phyloP scores from a whole-genome alignment of 2,113 vertebrate genomes.

The Dermatemys mawii region DNA sequence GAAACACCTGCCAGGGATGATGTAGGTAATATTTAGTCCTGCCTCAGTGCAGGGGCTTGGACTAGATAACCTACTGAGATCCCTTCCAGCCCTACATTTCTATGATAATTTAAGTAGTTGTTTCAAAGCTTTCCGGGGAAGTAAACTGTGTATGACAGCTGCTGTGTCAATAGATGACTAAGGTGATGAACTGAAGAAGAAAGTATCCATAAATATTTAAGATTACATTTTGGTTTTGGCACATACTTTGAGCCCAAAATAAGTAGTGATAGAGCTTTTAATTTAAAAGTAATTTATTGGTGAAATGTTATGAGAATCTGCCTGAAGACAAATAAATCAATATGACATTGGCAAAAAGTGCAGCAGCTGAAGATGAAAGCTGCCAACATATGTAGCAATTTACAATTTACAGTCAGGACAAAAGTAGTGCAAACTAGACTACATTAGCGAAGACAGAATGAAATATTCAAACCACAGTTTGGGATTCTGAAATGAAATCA shows the following conservation, averaged over 20 bases:
- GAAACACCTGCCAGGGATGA: neutral
- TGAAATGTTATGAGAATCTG: conserved; percentile 54
- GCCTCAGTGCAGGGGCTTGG: neutral
- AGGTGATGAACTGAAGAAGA: conserved; percentile 49
- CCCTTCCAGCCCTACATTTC: neutral
- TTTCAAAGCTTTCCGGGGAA: conserved; percentile 42
- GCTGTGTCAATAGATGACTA: conserved; percentile 1
- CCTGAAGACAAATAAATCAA: conserved; percentile 50
- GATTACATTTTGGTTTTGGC: conserved; percentile 61
- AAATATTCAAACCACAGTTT: neutral
- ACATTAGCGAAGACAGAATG: neutral
- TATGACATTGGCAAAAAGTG: conserved; percentile 37
- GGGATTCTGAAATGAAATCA: conserved; percentile 11
- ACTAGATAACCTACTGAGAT: neutral
- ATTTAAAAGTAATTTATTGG: conserved; percentile 66
- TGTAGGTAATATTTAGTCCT: too few species aligned
- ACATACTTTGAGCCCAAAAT: neutral
- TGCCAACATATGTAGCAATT: conserved; percentile 12
- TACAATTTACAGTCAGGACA: neutral
- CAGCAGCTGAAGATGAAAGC: conserved; percentile 47
- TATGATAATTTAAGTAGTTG: neutral
- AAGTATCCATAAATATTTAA: conserved; percentile 41
- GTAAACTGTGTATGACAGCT: conserved; percentile 51
- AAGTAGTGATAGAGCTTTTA: conserved; percentile 35
- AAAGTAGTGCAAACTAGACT: conserved; percentile 38